Conservation (phyloP, 2,888 invertebrate genomes). For the Spisula subtruncata region DNA sequence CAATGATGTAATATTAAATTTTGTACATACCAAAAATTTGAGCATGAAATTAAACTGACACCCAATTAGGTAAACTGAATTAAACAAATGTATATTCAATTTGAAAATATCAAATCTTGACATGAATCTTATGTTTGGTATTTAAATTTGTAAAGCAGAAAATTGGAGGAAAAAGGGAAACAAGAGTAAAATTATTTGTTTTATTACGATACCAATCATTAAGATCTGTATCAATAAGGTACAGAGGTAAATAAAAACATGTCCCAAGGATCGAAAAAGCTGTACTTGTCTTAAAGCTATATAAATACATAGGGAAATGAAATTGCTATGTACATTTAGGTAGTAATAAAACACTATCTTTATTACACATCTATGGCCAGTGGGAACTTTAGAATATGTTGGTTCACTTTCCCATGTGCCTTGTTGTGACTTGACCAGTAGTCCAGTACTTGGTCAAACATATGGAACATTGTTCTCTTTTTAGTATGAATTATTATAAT, state of each 20-base stretch:
- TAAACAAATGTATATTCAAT: slow-evolving; percentile 4
- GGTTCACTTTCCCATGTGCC: slow-evolving; percentile 40
- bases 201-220: slow-evolving; percentile 51
- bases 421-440: slow-evolving; percentile 21
- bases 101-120: slow-evolving; percentile 41
- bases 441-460: slow-evolving; percentile 27
- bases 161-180: slow-evolving; percentile 46
- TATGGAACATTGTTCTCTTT: slow-evolving; percentile 29
- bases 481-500: not conserved
- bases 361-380: slow-evolving; percentile 62
- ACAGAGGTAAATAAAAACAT: slow-evolving; percentile 54
- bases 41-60: slow-evolving; percentile 43
- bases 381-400: slow-evolving; percentile 16
- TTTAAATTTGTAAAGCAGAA: slow-evolving; percentile 38
- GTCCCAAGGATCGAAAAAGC: slow-evolving; percentile 51
- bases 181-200: slow-evolving; percentile 46
- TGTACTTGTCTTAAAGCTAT: slow-evolving; percentile 69
- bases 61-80: slow-evolving; percentile 44
- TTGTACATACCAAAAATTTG: not conserved
- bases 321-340: slow-evolving; percentile 61
- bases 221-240: slow-evolving; percentile 48
- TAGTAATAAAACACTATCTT: slow-evolving; percentile 71
- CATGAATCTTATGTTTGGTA: slow-evolving; percentile 13
- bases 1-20: not conserved
- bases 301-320: slow-evolving; percentile 69